Evolutionary conservation across 92 coral and sea anemone genomes (phyloP).

Genomic region (Porites divaricata): DNA sequence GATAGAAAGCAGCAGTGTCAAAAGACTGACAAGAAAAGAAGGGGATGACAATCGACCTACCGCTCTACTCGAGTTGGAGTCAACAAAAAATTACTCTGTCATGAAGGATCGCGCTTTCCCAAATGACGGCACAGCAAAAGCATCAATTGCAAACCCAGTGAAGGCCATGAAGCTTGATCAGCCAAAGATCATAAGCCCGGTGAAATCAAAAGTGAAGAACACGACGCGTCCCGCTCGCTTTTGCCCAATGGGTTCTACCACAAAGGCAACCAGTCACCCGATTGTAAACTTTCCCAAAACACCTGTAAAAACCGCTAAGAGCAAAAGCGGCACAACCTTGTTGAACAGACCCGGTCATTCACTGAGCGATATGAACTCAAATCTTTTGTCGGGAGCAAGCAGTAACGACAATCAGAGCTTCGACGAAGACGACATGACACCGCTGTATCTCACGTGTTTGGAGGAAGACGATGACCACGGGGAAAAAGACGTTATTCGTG

Average conservation of each 20-base stretch:
- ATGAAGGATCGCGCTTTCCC: neutral
- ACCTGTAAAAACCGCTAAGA: slow-evolving; percentile 33
- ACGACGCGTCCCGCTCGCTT: slow-evolving; percentile 17
- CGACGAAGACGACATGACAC: slow-evolving; percentile 35
- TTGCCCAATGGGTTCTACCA: slow-evolving; percentile 42
- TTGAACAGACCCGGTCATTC: slow-evolving; percentile 19
- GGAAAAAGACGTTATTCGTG: neutral
- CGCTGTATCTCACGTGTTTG: slow-evolving; percentile 32
- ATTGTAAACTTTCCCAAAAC: slow-evolving; percentile 33
- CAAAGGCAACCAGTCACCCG: slow-evolving; percentile 39
- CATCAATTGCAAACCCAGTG: neutral
- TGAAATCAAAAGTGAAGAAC: neutral
- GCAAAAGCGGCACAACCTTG: slow-evolving; percentile 4
- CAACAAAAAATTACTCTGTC: neutral
- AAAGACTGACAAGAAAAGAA: neutral
- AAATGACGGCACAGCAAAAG: neutral
- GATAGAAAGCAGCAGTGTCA: neutral
- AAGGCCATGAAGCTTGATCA: slow-evolving; percentile 19
- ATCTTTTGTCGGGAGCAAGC: slow-evolving; percentile 28
- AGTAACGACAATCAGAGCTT: neutral
- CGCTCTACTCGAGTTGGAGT: slow-evolving; percentile 10
- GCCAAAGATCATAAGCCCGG: neutral
- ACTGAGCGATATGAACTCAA: slow-evolving; percentile 48
- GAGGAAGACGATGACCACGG: slow-evolving; percentile 15
- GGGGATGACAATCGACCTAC: neutral